Conservation (phyloP, 2,888 invertebrate genomes). For the Drosophila parthenogenetica region DNA sequence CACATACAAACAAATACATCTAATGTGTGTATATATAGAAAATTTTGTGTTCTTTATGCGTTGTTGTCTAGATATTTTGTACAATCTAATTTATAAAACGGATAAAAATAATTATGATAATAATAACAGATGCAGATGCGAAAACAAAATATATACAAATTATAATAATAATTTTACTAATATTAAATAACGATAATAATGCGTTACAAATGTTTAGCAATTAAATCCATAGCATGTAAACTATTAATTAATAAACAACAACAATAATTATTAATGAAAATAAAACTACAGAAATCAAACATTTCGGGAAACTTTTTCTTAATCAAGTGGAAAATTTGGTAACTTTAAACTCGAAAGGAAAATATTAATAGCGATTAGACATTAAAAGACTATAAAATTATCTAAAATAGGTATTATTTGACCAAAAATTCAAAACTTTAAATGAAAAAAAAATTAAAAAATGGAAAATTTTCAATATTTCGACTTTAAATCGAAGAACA, state of each 20-base stretch:
- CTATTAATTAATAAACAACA: constrained; percentile 39
- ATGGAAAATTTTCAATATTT: no score
- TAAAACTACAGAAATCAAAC: constrained; percentile 21
- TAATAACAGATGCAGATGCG: background rate
- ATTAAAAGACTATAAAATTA: no score
- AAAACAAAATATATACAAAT: constrained; percentile 11
- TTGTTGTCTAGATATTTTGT: constrained; percentile 46
- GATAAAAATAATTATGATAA: constrained; percentile 7
- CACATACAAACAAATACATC: constrained; percentile 14
- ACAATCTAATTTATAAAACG: constrained; percentile 45
- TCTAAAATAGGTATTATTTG: no score
- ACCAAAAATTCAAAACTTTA: no score
- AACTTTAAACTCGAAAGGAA: no score
- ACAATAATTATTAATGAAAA: constrained; percentile 61
- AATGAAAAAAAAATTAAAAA: no score
- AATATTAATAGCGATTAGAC: no score
- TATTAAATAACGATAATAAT: constrained; percentile 36
- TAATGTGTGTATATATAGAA: constrained; percentile 21
- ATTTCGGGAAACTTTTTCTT: background rate
- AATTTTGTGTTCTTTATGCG: constrained; percentile 41
- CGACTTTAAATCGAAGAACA: no score
- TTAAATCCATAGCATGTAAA: constrained; percentile 59
- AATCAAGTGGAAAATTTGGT: background rate
- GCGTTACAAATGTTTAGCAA: constrained; percentile 57
- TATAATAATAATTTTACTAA: constrained; percentile 9